Evolutionary conservation across 1,140 invertebrate genomes (phyloP).

Genomic region (Notospermus geniculatus): DNA sequence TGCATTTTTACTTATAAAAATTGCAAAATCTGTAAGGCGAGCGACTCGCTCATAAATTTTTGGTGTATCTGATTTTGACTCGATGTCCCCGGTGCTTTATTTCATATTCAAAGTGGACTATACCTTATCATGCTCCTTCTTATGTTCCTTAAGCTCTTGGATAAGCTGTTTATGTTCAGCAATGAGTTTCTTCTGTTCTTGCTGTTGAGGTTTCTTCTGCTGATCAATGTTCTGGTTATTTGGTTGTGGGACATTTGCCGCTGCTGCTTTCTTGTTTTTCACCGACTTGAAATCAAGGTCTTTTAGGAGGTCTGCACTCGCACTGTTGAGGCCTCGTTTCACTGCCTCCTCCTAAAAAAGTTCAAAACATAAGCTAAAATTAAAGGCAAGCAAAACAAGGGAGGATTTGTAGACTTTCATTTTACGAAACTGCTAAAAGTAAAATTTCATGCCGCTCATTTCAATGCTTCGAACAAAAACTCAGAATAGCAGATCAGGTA

Average conservation of each 20-base stretch:
- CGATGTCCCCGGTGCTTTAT: too few species aligned
- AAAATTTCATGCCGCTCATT: too few species aligned
- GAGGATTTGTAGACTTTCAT: too few species aligned
- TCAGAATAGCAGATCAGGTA: too few species aligned
- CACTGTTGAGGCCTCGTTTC: constrained; percentile 3
- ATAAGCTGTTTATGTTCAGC: constrained; percentile 52
- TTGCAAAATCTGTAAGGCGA: too few species aligned
- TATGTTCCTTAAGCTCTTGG: constrained; percentile 59
- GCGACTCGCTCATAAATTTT: too few species aligned
- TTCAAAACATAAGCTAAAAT: neutral
- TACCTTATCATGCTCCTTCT: constrained; percentile 39
- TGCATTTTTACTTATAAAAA: too few species aligned
- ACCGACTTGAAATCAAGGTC: constrained; percentile 10
- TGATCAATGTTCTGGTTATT: constrained; percentile 7
- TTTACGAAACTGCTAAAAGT: too few species aligned
- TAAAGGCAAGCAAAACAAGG: too few species aligned
- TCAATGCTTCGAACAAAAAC: too few species aligned
- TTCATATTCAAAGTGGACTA: neutral
- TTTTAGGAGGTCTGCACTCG: neutral
- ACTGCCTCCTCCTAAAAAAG: neutral
- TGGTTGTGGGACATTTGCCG: constrained; percentile 8
- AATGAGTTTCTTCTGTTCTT: constrained; percentile 56
- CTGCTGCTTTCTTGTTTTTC: constrained; percentile 6
- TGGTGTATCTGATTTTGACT: too few species aligned
- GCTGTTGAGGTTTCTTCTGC: constrained; percentile 38